Evolutionary conservation across 2,797 vertebrate species (phyloP).

Genomic region (Catamblyrhynchus diadema): DNA sequence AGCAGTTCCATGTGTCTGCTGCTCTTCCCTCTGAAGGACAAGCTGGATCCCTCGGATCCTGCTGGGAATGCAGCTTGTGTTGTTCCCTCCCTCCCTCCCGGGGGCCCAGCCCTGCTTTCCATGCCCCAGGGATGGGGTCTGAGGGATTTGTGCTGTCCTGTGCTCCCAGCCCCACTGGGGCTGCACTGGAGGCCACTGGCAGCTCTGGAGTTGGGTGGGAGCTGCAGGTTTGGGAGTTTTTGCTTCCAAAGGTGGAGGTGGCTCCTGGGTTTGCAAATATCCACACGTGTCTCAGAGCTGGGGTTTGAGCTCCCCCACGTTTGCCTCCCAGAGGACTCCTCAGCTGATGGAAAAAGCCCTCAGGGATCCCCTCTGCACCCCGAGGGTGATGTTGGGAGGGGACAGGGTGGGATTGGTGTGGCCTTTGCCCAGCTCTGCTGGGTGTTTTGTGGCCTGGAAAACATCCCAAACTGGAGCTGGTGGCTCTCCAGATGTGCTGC

Average conservation of each 20-base stretch:
- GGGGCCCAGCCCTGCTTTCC: not conserved
- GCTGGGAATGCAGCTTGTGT: not conserved
- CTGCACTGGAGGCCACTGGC: not conserved
- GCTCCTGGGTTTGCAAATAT: not conserved
- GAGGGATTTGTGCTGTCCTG: not conserved
- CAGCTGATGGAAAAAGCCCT: not conserved
- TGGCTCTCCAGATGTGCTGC: not conserved
- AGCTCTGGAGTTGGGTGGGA: not conserved
- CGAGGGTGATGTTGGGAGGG: not conserved
- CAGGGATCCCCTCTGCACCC: not conserved
- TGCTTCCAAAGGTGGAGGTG: not conserved
- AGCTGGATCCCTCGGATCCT: not conserved
- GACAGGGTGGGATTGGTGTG: accelerated
- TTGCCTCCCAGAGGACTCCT: not conserved
- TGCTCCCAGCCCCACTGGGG: not conserved
- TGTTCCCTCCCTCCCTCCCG: not conserved
- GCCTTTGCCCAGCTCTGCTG: not conserved
- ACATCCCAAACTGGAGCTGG: accelerated
- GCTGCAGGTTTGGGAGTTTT: not conserved
- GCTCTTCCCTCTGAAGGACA: conserved; percentile 14
- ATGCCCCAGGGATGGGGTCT: not conserved
- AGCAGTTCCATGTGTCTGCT: not conserved
- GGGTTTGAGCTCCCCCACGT: accelerated
- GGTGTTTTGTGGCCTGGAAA: not conserved
- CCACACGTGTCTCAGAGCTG: accelerated